These are phyloP conservation scores for Micromussa lordhowensis DNA, from an alignment of 92 coral and sea anemone genomes.

Conservation along the genomic window DNA sequence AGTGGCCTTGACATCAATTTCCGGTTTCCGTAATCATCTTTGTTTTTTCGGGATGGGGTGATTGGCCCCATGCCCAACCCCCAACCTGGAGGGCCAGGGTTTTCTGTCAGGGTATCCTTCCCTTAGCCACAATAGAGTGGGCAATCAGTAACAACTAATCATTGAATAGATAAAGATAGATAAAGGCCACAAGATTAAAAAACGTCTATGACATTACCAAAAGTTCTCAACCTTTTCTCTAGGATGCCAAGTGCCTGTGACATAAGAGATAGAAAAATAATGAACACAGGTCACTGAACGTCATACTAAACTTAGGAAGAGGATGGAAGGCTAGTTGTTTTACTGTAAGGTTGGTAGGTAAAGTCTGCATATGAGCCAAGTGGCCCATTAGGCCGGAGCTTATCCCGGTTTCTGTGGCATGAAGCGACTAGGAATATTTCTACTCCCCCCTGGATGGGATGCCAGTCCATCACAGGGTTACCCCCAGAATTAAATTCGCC, in stretches of 20 bases:
- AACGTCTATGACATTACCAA: slow-evolving; percentile 65
- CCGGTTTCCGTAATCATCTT: not conserved
- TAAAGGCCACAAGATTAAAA: not conserved
- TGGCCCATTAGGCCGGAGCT: too few relatives aligned
- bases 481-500: too few relatives aligned
- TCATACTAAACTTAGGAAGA: not conserved
- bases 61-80: too few relatives aligned
- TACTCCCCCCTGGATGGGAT: slow-evolving; percentile 26
- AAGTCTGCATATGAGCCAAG: too few relatives aligned
- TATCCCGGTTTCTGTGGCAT: slow-evolving; percentile 18
- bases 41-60: not conserved
- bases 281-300: not conserved
- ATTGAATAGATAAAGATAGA: too few relatives aligned
- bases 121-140: slow-evolving; percentile 3
- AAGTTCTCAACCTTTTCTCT: slow-evolving; percentile 80
- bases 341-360: too few relatives aligned
- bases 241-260: slow-evolving; percentile 76
- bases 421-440: slow-evolving; percentile 37
- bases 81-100: not conserved
- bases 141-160: too few relatives aligned
- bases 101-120: slow-evolving; percentile 8
- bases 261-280: not conserved
- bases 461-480: not conserved
- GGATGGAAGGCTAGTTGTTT: not conserved
- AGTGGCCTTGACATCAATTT: slow-evolving; percentile 12